These are phyloP conservation scores for Diploptera punctata DNA, from an alignment of 2,888 invertebrate genomes.

Conservation along the genomic window DNA sequence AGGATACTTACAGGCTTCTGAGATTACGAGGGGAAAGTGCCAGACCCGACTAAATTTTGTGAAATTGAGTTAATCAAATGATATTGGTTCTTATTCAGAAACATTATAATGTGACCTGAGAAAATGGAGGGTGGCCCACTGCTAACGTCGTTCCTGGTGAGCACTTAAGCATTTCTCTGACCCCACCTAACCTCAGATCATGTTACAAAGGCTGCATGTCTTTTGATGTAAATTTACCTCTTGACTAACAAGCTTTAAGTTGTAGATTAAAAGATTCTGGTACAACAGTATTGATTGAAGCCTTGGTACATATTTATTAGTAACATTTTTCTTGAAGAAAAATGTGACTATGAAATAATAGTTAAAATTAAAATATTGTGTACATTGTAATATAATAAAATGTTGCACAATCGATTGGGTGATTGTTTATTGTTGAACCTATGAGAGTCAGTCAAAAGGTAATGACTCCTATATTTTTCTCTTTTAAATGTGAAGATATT, in stretches of 20 bases:
- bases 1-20: conserved; percentile 3
- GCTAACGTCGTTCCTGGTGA: neutral
- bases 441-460: no score
- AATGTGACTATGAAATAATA: conserved; percentile 16
- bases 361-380: conserved; percentile 3
- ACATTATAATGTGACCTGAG: neutral
- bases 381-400: conserved; percentile 15
- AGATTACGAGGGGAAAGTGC: neutral
- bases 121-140: neutral
- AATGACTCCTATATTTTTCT: no score
- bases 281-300: conserved; percentile 2
- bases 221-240: neutral
- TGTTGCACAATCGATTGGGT: conserved; percentile 12
- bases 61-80: neutral
- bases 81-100: neutral
- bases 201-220: neutral
- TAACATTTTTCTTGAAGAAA: neutral
- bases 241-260: neutral
- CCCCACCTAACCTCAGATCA: neutral
- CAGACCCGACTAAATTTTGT: no score
- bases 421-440: no score
- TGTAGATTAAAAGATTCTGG: neutral
- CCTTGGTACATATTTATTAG: conserved; percentile 2
- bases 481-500: no score
- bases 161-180: neutral